Conservation (phyloP, 2,888 invertebrate species). For the Mesorhabditis belari region DNA sequence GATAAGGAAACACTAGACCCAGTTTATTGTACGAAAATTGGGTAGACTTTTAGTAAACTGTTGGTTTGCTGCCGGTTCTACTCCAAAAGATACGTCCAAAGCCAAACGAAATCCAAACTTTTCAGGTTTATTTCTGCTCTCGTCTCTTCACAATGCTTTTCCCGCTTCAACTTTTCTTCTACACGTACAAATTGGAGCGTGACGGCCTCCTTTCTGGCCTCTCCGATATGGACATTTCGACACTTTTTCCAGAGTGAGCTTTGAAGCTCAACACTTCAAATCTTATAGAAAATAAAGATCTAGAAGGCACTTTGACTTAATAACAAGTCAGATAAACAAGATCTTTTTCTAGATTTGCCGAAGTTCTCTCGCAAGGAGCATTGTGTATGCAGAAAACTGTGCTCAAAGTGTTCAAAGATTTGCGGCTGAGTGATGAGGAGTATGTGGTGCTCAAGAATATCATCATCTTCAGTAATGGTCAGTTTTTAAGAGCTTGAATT, state of each 20-base stretch:
- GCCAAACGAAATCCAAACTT: background rate
- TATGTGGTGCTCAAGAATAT: background rate
- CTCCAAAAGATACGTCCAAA: no score
- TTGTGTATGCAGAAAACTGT: background rate
- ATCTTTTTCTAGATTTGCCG: background rate
- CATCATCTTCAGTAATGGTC: background rate
- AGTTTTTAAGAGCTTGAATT: no score
- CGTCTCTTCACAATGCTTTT: background rate
- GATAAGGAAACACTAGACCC: no score
- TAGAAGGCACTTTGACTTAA: background rate
- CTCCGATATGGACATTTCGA: background rate
- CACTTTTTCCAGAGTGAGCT: background rate
- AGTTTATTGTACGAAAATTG: no score
- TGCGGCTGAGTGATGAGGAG: background rate
- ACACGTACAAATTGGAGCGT: background rate
- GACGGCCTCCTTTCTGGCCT: background rate
- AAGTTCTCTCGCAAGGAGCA: background rate
- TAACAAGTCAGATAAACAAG: background rate
- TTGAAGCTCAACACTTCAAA: no score
- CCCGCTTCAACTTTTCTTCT: background rate
- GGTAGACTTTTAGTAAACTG: no score
- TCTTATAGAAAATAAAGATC: background rate
- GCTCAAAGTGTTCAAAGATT: background rate
- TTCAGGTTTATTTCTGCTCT: background rate
- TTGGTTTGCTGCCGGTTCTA: no score